A percentile compares a stretch with the other conserved stretches of the same genome.
Conservation (phyloP, 1,140 invertebrate species). For the Lepidurus arcticus region DNA sequence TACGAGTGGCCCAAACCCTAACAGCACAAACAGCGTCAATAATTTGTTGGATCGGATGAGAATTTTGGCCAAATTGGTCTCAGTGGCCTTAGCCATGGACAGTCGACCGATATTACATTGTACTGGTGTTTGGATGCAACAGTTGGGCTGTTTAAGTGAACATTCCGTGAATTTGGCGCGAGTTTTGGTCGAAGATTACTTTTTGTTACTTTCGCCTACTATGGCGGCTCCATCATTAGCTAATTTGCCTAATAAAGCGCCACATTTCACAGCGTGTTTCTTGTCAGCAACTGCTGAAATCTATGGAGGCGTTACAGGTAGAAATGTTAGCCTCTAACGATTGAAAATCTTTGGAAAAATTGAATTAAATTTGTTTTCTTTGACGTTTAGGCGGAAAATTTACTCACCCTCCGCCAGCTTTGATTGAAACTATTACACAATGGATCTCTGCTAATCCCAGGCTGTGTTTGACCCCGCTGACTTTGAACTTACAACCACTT, state of each 20-base stretch:
- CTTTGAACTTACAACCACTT: slow-evolving; percentile 54
- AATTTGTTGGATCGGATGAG: slow-evolving; percentile 52
- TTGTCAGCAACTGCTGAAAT: slow-evolving; percentile 72
- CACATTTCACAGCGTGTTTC: slow-evolving; percentile 72
- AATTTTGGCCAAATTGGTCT: slow-evolving; percentile 69
- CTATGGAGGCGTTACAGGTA: slow-evolving; percentile 47
- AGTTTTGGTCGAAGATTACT: slow-evolving; percentile 70
- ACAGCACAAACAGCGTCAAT: slow-evolving; percentile 43
- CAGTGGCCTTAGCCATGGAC: slow-evolving; percentile 65
- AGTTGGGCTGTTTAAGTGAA: slow-evolving; percentile 47
- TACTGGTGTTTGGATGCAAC: slow-evolving; percentile 76
- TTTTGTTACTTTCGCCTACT: slow-evolving; percentile 58
- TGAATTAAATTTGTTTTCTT: background rate
- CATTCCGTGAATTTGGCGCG: slow-evolving; percentile 57
- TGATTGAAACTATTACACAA: slow-evolving; percentile 57
- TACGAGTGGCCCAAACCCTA: slow-evolving; percentile 51
- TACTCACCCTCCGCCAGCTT: slow-evolving; percentile 52
- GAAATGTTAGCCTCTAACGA: background rate
- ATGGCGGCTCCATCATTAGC: slow-evolving; percentile 22
- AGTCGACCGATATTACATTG: slow-evolving; percentile 64
- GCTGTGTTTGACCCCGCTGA: slow-evolving; percentile 62
- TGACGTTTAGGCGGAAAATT: slow-evolving; percentile 36
- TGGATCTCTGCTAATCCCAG: slow-evolving; percentile 62
- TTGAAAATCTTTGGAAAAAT: background rate
- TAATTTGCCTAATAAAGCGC: slow-evolving; percentile 54